These are phyloP conservation scores for Macrotis lagotis DNA, from an alignment of 2,113 vertebrate genomes.

Conservation along the genomic window DNA sequence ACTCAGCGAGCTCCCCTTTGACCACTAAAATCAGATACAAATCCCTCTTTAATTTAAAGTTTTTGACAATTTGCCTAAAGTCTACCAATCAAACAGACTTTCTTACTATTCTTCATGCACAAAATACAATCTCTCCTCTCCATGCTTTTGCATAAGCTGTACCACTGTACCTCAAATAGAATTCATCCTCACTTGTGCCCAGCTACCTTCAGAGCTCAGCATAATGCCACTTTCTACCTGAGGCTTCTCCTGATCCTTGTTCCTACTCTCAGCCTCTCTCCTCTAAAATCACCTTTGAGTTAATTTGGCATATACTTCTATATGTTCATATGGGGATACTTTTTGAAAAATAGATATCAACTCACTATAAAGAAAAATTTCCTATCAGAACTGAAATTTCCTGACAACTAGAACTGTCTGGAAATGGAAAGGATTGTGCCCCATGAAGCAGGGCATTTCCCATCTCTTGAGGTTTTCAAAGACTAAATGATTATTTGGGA, in stretches of 20 bases:
- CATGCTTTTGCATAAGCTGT: not conserved
- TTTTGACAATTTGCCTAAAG: not conserved
- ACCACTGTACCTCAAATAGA: not conserved
- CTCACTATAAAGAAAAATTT: not conserved
- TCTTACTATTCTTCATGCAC: not conserved
- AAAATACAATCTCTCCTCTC: not conserved
- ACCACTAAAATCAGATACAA: not conserved
- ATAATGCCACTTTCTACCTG: not conserved
- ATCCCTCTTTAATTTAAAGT: not conserved
- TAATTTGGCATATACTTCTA: not conserved
- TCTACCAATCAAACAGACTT: not conserved
- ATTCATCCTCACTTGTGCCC: not conserved
- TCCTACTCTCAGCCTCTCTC: not conserved
- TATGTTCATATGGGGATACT: not conserved
- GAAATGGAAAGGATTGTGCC: not conserved
- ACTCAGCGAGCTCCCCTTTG: not conserved
- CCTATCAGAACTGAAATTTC: too few species aligned
- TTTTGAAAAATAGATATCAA: not conserved
- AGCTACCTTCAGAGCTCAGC: not conserved
- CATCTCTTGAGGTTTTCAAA: not conserved
- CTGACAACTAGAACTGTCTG: not conserved
- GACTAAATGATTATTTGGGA: not conserved
- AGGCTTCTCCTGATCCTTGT: not conserved
- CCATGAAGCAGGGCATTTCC: not conserved
- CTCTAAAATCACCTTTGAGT: not conserved